A percentile compares a stretch with the other conserved stretches of the same genome.
phyloP scores from a whole-genome alignment of 2,113 vertebrate genomes.

The Candoia aspera region DNA sequence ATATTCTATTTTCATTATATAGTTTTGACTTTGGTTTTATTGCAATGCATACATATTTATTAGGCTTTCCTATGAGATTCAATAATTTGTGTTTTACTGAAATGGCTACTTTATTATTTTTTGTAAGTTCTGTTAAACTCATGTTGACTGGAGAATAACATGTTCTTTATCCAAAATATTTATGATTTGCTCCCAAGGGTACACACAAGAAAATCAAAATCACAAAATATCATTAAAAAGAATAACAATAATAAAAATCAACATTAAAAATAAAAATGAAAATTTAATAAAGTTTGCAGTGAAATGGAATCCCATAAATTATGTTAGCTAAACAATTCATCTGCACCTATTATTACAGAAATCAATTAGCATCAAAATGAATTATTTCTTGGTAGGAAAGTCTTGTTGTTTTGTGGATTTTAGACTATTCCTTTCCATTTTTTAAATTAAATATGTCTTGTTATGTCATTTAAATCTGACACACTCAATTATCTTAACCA shows the following conservation, averaged over 20 bases:
- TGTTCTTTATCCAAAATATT: neutral
- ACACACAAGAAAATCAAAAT: neutral
- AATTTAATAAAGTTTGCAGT: neutral
- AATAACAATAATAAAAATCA: neutral
- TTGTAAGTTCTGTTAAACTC: neutral
- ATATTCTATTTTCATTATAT: neutral
- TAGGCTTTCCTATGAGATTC: neutral
- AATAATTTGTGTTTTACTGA: neutral
- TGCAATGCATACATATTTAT: neutral
- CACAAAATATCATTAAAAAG: neutral
- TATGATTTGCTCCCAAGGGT: neutral
- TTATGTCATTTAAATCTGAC: neutral
- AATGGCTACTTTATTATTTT: neutral
- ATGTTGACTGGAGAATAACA: neutral
- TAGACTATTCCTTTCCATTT: neutral
- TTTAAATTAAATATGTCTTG: neutral
- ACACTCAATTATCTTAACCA: neutral
- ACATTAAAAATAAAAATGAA: neutral
- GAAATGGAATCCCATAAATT: neutral
- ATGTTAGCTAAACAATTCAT: neutral
- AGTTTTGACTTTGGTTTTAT: neutral
- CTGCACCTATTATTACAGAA: neutral
- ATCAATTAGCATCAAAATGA: neutral
- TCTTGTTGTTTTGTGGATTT: neutral
- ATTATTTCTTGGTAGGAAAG: neutral